Evolutionary conservation across 92 coral and sea anemone genomes (phyloP).

Genomic region (Porites cylindrica): DNA sequence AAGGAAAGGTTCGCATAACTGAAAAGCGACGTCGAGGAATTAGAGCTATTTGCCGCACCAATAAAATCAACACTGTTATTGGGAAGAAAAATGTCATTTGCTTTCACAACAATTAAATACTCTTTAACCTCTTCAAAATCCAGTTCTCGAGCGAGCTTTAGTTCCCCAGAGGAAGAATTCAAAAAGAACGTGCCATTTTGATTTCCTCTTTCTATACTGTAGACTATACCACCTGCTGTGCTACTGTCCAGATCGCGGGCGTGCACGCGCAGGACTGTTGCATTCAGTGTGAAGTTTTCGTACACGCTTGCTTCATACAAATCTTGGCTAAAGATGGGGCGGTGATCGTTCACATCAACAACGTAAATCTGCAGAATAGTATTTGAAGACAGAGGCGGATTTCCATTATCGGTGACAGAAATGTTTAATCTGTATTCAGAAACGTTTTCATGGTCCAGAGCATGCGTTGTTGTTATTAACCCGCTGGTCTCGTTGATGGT

Average conservation of each 20-base stretch:
- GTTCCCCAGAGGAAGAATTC: constrained; percentile 54
- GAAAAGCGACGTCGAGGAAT: constrained; percentile 31
- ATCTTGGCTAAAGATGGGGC: constrained; percentile 63
- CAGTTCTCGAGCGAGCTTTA: constrained; percentile 36
- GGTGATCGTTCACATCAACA: constrained; percentile 64
- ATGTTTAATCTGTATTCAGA: constrained; percentile 53
- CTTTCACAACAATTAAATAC: constrained; percentile 47
- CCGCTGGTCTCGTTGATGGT: constrained; percentile 52
- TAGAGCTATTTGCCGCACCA: constrained; percentile 19
- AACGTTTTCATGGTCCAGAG: constrained; percentile 63
- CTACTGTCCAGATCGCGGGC: constrained; percentile 65
- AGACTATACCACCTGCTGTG: constrained; percentile 42
- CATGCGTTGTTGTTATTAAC: constrained; percentile 42
- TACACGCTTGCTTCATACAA: constrained; percentile 52
- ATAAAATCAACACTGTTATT: constrained; percentile 5
- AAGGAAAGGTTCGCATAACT: constrained; percentile 54
- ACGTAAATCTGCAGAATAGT: constrained; percentile 32
- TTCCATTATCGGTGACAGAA: constrained; percentile 64
- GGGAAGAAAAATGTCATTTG: constrained; percentile 49
- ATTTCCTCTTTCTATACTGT: constrained; percentile 29
- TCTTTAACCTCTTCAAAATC: constrained; percentile 48
- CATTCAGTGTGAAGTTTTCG: constrained; percentile 58
- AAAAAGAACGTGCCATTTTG: constrained; percentile 45
- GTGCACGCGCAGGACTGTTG: constrained; percentile 42
- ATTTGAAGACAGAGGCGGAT: constrained; percentile 50